A percentile compares a stretch with the other conserved stretches of the same genome.
These are phyloP conservation scores for Gasteruption jaculator DNA, from an alignment of 2,888 invertebrate species.

Conservation along the genomic window DNA sequence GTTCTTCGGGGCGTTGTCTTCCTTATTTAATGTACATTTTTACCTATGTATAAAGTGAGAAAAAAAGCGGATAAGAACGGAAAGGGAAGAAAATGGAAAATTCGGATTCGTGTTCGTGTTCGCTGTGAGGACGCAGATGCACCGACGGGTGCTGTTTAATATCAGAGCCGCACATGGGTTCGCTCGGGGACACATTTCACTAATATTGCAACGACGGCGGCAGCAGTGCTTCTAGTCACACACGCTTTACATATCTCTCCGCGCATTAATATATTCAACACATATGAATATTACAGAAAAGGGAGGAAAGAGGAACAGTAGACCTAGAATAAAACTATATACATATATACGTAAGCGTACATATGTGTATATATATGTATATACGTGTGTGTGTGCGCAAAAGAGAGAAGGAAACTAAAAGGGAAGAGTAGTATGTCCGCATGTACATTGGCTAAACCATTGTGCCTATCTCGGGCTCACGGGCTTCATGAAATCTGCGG, in stretches of 20 bases:
- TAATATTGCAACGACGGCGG: slow-evolving; percentile 38
- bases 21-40: too few relatives aligned
- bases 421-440: slow-evolving; percentile 19
- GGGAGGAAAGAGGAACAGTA: slow-evolving; percentile 24
- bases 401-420: slow-evolving; percentile 20
- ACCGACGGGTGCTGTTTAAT: slow-evolving; percentile 47
- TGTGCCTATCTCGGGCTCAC: slow-evolving; percentile 45
- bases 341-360: slow-evolving; percentile 22
- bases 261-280: slow-evolving; percentile 51
- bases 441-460: slow-evolving; percentile 47
- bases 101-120: slow-evolving; percentile 15
- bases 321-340: too few relatives aligned
- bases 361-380: slow-evolving; percentile 21
- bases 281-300: slow-evolving; percentile 47
- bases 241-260: slow-evolving; percentile 43
- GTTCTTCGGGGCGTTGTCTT: too few relatives aligned
- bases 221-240: slow-evolving; percentile 27
- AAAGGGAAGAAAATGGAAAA: slow-evolving; percentile 6
- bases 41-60: too few relatives aligned
- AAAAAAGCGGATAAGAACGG: slow-evolving; percentile 15
- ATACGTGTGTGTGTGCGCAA: slow-evolving; percentile 20
- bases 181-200: slow-evolving; percentile 48
- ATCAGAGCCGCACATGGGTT: slow-evolving; percentile 47
- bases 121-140: slow-evolving; percentile 40
- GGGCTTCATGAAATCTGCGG: slow-evolving; percentile 49